Percentiles rank a stretch among this genome's conserved stretches.
Conservation (phyloP, 2,888 invertebrate species). For the Rotaria macrura region DNA sequence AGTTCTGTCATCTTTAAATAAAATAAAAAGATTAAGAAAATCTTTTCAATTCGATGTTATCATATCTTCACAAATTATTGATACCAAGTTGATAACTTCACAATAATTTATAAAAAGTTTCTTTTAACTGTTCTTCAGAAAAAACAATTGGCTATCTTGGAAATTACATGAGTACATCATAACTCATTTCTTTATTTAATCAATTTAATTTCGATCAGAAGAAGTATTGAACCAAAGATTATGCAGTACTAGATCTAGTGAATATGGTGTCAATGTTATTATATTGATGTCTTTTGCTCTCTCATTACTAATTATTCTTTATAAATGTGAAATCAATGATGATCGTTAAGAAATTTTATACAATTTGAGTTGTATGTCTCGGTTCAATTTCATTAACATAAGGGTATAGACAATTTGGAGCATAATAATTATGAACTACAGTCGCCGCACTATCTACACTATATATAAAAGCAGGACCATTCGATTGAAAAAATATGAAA, state of each 20-base stretch:
- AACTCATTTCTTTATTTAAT: background rate
- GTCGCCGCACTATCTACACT: background rate
- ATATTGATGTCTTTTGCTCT: too few relatives aligned
- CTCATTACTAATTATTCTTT: too few relatives aligned
- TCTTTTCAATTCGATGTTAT: background rate
- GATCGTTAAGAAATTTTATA: background rate
- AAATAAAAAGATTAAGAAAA: background rate
- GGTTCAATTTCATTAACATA: background rate
- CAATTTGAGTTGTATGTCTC: background rate
- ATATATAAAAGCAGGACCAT: background rate
- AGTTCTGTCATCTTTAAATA: background rate
- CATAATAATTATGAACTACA: background rate
- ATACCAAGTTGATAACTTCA: background rate
- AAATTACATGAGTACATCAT: background rate
- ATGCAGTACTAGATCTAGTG: too few relatives aligned
- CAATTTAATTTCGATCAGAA: too few relatives aligned
- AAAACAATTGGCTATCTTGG: background rate
- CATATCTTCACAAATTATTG: background rate
- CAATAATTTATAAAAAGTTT: background rate
- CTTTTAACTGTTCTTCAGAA: background rate
- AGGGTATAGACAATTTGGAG: background rate
- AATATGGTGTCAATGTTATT: too few relatives aligned
- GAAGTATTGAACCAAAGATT: too few relatives aligned
- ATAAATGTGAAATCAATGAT: too few relatives aligned
- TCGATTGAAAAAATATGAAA: background rate